Percentiles rank a stretch among this genome's conserved stretches.
phyloP scores from a whole-genome alignment of 1,140 invertebrate species.

The Telenomus remus region DNA sequence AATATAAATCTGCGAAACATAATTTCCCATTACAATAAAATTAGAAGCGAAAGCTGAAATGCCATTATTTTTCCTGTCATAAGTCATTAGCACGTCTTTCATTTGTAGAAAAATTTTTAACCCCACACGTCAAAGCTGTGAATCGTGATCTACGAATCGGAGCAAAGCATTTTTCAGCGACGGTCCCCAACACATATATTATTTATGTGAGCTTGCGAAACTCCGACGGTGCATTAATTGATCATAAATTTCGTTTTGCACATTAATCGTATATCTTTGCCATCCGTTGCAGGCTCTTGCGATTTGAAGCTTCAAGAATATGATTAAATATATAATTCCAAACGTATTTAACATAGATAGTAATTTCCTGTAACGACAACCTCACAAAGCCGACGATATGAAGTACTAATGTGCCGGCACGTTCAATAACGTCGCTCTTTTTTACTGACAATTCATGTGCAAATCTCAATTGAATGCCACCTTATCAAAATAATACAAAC shows the following conservation, averaged over 20 bases:
- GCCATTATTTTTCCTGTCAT: slow-evolving; percentile 9
- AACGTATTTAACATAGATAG: slow-evolving; percentile 27
- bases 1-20: too few species aligned
- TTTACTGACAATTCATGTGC: neutral
- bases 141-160: slow-evolving; percentile 32
- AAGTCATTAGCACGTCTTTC: slow-evolving; percentile 23
- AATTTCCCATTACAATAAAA: too few species aligned
- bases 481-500: neutral
- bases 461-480: neutral
- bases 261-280: slow-evolving; percentile 66
- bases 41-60: slow-evolving; percentile 12
- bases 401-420: slow-evolving; percentile 18
- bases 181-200: slow-evolving; percentile 45
- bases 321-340: slow-evolving; percentile 47
- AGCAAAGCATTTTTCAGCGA: slow-evolving; percentile 51
- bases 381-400: slow-evolving; percentile 23
- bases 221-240: slow-evolving; percentile 66
- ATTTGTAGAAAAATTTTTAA: slow-evolving; percentile 31
- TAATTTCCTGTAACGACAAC: slow-evolving; percentile 23
- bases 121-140: slow-evolving; percentile 2
- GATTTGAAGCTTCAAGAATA: slow-evolving; percentile 19
- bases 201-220: slow-evolving; percentile 52
- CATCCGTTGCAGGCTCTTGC: slow-evolving; percentile 46
- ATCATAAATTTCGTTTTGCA: slow-evolving; percentile 65
- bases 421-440: neutral